A percentile compares a stretch with the other conserved stretches of the same genome.
Evolutionary conservation across 2,797 vertebrate species (phyloP).

Genomic region (Betta splendens): DNA sequence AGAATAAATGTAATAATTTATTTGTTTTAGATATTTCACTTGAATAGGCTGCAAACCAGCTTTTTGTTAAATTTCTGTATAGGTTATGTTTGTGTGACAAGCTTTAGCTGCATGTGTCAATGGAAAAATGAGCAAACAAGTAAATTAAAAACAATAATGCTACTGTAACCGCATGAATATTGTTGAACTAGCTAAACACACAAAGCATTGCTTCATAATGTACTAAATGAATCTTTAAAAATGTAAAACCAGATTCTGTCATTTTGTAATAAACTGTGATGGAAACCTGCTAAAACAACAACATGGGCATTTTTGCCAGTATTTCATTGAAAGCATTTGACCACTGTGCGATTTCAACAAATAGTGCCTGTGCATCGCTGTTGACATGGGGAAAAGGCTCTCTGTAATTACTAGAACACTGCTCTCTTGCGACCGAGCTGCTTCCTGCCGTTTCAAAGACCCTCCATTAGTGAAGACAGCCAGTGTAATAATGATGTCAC

Average conservation of each 20-base stretch:
- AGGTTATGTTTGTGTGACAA: too few species aligned
- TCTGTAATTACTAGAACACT: conserved; percentile 8
- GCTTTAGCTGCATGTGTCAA: too few species aligned
- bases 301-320: background rate
- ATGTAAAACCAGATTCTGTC: too few species aligned
- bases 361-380: conserved; percentile 5
- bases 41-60: too few species aligned
- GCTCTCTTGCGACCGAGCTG: conserved; percentile 19
- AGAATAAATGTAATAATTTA: background rate
- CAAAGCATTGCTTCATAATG: too few species aligned
- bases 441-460: conserved; percentile 45
- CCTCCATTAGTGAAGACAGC: conserved; percentile 45
- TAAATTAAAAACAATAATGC: too few species aligned
- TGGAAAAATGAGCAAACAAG: too few species aligned
- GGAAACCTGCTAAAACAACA: background rate
- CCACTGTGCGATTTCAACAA: background rate
- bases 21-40: too few species aligned
- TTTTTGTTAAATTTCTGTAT: too few species aligned
- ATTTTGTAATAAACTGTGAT: too few species aligned
- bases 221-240: too few species aligned
- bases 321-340: background rate
- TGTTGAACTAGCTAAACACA: too few species aligned
- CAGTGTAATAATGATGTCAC: conserved; percentile 1
- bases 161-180: conserved; percentile 14
- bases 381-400: conserved; percentile 17